Conservation (phyloP, 2,888 invertebrate genomes). For the Falcaria lacertinaria region DNA sequence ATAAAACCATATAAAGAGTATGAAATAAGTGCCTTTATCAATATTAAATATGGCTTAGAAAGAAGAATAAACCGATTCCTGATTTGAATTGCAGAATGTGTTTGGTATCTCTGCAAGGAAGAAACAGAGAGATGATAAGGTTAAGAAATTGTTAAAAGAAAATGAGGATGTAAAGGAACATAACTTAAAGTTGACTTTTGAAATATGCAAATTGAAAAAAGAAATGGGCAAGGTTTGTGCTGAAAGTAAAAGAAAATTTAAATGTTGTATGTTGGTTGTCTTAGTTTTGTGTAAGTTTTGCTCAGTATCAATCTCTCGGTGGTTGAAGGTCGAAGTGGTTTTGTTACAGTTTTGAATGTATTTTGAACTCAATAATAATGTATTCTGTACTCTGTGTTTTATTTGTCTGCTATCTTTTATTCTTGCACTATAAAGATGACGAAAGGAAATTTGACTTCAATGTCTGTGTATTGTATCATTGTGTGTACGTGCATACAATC, state of each 20-base stretch:
- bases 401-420: no score
- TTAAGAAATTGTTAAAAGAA: slow-evolving; percentile 42
- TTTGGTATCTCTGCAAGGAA: slow-evolving; percentile 58
- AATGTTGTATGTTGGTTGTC: no score
- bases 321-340: no score
- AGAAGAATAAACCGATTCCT: neutral
- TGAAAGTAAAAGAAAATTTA: no score
- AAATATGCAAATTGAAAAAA: slow-evolving; percentile 54
- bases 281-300: no score
- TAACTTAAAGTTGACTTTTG: slow-evolving; percentile 47
- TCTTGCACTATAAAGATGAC: no score
- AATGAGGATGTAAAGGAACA: slow-evolving; percentile 48
- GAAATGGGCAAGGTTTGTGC: slow-evolving; percentile 60
- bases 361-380: neutral
- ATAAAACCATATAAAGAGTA: no score
- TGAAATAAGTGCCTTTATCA: neutral
- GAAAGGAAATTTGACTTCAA: no score
- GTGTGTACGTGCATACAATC: no score
- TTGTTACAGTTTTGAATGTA: neutral
- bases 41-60: neutral
- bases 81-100: slow-evolving; percentile 48
- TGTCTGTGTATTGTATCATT: no score
- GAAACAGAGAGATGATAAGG: slow-evolving; percentile 49
- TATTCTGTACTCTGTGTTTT: neutral
- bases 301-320: neutral